A percentile compares a stretch with the other conserved stretches of the same genome.
Evolutionary conservation across 1,140 invertebrate genomes (phyloP).

Genomic region (Heliconius hermathena): DNA sequence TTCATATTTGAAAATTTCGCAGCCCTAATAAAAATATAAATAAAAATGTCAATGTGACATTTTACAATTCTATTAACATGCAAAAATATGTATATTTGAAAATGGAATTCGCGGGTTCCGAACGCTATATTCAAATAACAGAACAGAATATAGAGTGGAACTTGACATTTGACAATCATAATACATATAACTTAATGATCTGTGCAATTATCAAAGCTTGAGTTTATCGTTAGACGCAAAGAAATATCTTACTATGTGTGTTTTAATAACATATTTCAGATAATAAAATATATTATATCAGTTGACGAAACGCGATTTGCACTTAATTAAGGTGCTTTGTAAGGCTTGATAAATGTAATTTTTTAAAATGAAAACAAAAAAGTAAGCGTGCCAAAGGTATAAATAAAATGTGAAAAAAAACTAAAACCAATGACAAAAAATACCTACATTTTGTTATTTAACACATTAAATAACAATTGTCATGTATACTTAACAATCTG

Average conservation of each 20-base stretch:
- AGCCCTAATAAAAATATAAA: background rate
- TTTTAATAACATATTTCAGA: too few relatives aligned
- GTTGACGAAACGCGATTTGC: background rate
- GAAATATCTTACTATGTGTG: background rate
- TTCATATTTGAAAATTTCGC: too few relatives aligned
- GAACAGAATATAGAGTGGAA: background rate
- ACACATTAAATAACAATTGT: background rate
- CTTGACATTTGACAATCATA: background rate
- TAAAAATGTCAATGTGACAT: background rate
- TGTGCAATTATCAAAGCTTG: background rate
- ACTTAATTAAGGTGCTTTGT: background rate
- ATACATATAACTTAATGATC: background rate
- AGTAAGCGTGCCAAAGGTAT: conserved; percentile 1
- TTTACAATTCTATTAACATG: too few relatives aligned
- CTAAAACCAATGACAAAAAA: background rate
- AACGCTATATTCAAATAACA: too few relatives aligned
- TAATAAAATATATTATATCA: background rate
- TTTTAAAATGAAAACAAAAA: background rate
- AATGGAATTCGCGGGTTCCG: too few relatives aligned
- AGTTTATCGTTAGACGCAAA: background rate
- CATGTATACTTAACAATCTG: background rate
- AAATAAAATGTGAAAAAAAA: background rate
- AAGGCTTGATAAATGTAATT: background rate
- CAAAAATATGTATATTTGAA: too few relatives aligned
- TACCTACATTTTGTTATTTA: background rate